Evolutionary conservation across 2,888 invertebrate genomes (phyloP).

Genomic region (Drosophila koepferae): DNA sequence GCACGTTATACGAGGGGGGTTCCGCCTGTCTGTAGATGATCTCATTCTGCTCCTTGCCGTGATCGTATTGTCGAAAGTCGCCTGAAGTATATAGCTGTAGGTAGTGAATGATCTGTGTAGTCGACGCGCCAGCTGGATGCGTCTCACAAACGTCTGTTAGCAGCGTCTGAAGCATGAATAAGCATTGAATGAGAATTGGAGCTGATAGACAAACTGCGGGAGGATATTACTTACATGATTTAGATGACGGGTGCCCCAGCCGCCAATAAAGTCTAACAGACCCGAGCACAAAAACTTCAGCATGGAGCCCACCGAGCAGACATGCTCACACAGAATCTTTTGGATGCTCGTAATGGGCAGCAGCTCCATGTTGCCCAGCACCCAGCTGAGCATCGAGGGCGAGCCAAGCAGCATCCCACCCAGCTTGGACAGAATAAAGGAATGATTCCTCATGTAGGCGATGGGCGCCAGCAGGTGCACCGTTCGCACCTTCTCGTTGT

Average conservation of each 20-base stretch:
- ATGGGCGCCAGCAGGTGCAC: conserved; percentile 91
- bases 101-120: conserved; percentile 90
- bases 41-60: conserved; percentile 86
- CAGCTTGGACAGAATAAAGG: conserved; percentile 85
- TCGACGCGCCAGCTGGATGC: conserved; percentile 89
- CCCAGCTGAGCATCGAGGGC: conserved; percentile 76
- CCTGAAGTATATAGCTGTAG: conserved; percentile 87
- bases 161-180: conserved; percentile 86
- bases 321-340: conserved; percentile 81
- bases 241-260: conserved; percentile 82
- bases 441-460: conserved; percentile 86
- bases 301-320: conserved; percentile 87
- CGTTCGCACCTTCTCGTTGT: conserved; percentile 88
- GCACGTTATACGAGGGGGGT: conserved; percentile 88
- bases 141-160: conserved; percentile 89
- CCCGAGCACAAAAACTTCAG: conserved; percentile 80
- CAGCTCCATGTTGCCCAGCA: conserved; percentile 86
- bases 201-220: too few species aligned
- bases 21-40: conserved; percentile 86
- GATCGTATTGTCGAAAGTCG: conserved; percentile 87
- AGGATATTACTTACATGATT: conserved; percentile 75
- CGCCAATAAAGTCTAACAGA: conserved; percentile 80
- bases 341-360: conserved; percentile 86
- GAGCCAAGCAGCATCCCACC: conserved; percentile 84
- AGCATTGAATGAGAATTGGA: not conserved